These are phyloP conservation scores for Rhabdornis inornatus DNA, from an alignment of 2,113 vertebrate genomes.

Conservation along the genomic window DNA sequence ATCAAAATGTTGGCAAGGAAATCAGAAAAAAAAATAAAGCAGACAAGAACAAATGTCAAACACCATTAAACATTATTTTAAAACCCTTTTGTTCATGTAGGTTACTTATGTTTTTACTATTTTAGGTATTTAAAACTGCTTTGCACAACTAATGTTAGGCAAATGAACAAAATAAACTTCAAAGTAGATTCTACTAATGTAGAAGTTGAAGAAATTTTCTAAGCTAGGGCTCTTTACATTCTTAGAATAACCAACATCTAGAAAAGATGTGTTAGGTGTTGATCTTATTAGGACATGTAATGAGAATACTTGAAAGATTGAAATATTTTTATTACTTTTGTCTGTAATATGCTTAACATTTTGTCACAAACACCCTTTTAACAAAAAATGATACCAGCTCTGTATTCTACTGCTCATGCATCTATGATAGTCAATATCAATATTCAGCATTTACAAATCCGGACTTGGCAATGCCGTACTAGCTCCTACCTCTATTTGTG, in stretches of 20 bases:
- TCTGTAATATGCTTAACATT: not conserved
- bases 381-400: not conserved
- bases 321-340: not conserved
- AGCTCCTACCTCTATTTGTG: not conserved
- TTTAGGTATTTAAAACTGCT: not conserved
- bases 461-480: not conserved
- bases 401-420: not conserved
- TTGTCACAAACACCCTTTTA: not conserved
- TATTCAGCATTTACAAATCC: not conserved
- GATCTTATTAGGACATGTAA: not conserved
- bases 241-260: not conserved
- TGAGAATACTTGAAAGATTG: not conserved
- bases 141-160: not conserved
- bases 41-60: not conserved
- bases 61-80: not conserved
- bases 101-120: not conserved
- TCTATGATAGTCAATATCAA: not conserved
- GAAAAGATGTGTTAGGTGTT: not conserved
- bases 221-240: not conserved
- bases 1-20: not conserved
- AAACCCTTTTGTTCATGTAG: not conserved
- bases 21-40: not conserved
- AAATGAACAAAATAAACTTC: not conserved
- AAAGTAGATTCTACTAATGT: not conserved
- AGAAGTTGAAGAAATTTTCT: not conserved